Percentiles rank a stretch among this genome's conserved stretches.
phyloP scores from a whole-genome alignment of 2,888 invertebrate genomes.

The Pseudococcus longispinus region DNA sequence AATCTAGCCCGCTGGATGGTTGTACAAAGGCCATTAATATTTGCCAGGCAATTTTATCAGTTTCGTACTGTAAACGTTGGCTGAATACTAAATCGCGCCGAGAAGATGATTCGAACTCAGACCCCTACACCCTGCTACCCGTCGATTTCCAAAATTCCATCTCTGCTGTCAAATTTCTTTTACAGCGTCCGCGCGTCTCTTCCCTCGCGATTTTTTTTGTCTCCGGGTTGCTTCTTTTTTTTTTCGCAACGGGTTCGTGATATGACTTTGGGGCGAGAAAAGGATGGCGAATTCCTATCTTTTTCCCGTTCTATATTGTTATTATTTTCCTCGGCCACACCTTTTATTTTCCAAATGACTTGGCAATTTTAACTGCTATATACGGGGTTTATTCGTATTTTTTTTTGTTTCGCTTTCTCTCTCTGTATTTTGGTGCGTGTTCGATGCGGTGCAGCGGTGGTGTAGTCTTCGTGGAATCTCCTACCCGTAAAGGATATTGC shows the following conservation, averaged over 20 bases:
- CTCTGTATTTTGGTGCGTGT: background rate
- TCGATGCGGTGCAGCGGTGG: background rate
- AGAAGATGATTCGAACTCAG: background rate
- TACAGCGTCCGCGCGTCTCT: background rate
- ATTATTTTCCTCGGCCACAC: constrained; percentile 53
- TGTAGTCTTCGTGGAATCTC: background rate
- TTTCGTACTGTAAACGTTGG: constrained; percentile 55
- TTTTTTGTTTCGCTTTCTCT: background rate
- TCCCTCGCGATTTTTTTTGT: background rate
- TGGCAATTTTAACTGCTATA: constrained; percentile 49
- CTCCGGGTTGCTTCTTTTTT: background rate
- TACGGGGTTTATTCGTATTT: background rate
- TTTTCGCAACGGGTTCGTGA: constrained; percentile 33
- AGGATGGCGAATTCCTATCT: constrained; percentile 43
- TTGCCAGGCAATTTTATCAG: constrained; percentile 57
- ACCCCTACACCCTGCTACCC: background rate
- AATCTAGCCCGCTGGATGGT: constrained; percentile 50
- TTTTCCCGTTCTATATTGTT: constrained; percentile 51
- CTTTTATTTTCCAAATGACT: constrained; percentile 57
- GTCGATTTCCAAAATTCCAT: constrained; percentile 55
- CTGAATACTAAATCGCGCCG: constrained; percentile 52
- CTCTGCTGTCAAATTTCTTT: constrained; percentile 53
- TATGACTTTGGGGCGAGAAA: constrained; percentile 41
- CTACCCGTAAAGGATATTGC: background rate
- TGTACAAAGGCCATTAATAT: constrained; percentile 56